Evolutionary conservation across 2,113 vertebrate species (phyloP), one percentile per base, ranked within the genome.

Genomic region (Atlantisia rogersi): DNA sequence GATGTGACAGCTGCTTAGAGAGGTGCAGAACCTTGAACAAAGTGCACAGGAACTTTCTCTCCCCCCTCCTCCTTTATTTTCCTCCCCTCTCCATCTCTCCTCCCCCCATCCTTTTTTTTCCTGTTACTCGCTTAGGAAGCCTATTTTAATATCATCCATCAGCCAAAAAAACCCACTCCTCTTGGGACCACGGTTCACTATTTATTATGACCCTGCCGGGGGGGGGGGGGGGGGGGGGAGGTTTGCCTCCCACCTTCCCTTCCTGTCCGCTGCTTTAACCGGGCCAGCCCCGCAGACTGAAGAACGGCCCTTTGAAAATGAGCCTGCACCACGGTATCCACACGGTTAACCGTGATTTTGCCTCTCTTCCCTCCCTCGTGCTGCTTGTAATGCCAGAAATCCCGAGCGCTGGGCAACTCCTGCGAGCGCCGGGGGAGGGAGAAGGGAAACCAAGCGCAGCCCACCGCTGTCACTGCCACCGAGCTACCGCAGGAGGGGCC

Each of bases 1-100:
- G 98, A 98, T 97, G 98, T 98, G 98, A 98, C 98, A 98, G 98
- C 97, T 98, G 98, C 98, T 98, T 97, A 97, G 98, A 98, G 97
- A 97, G 98, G 97, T 96, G 97, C 97, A 95, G 95, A 96, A 98
- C 98, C 98, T 98, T 97, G 97, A 97, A 97, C 97, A 97, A 97
- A 97, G 92, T 95, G 97, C 97, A 95, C 95, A 95, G 97, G 97
- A 98, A 97, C 97, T 97, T 98, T 94, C 94, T 95, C 86, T 82
- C 65, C 78, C 86, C 79, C 63, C 40, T 31, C 81, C 73, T 64
- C 35, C 19, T 63, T 48, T 90, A 92, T 64, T 65, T 28, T 6
- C 44, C 64, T 53, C 28, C 29, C 26, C 29, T 55, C 48, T 29
- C 35, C 52, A 44, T 21, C 64, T 22, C 62, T 55, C 86, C 92